Base-by-base conservation (phyloP, 2,888 invertebrate genomes). In the Stenodema calcarata region DNA sequence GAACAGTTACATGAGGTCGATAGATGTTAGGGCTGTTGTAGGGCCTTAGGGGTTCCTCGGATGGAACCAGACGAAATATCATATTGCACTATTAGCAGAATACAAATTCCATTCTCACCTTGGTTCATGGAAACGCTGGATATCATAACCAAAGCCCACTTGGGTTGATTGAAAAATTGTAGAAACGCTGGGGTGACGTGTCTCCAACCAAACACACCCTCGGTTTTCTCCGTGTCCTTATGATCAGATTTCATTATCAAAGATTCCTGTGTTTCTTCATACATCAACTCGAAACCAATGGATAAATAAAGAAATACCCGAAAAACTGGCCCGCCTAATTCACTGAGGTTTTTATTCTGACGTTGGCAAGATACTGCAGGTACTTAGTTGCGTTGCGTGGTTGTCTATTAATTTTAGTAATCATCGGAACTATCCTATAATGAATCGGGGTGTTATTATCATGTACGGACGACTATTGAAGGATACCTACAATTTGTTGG, bases 51-150 rank as follows among this genome's bases (percentile, higher is more conserved):
- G n/a, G n/a, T n/a, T n/a, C n/a, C n/a, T n/a, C n/a, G n/a, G n/a
- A n/a, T n/a, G n/a, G n/a, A n/a, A n/a, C n/a, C n/a, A n/a, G n/a
- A n/a, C n/a, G n/a, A n/a, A n/a, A n/a, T n/a, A n/a, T n/a, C n/a
- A n/a, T n/a, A n/a, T n/a, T n/a, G n/a, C n/a, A n/a, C n/a, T n/a
- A n/a, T n/a, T n/a, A n/a, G n/a, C n/a, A n/a, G n/a, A n/a, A n/a
- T n/a, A n/a, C n/a, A n/a, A n/a, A n/a, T n/a, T n/a, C n/a, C n/a
- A 35, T 35, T 35, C 91, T 90, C 90, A 95, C 95, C 95, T 93
- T 96, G 96, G 90, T 96, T 93, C 54, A 95, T 95, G 0, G 95
- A 95, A 6, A 95, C 95, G 94, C 95, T 95, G 91, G 96, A 96
- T 0, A 96, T 92, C 94, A 95, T 96, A 91, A 96, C 95, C 4